A percentile compares a stretch with the other conserved stretches of the same genome.
Conservation (phyloP, 2,113 vertebrate genomes). For the Brienomyrus brachyistius region DNA sequence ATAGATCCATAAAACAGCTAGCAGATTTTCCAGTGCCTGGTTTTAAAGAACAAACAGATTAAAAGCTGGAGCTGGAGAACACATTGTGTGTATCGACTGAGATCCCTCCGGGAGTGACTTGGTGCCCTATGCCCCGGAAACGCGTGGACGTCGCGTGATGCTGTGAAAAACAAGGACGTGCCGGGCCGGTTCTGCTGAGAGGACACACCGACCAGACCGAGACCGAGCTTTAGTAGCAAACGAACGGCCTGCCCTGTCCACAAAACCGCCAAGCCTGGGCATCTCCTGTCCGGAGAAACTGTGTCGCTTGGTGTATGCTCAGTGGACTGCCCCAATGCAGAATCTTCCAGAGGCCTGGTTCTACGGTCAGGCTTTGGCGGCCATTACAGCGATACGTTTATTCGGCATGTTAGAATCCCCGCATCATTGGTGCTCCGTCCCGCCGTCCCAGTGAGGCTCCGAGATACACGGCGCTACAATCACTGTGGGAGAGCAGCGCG, state of each 20-base stretch:
- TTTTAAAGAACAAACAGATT: not conserved
- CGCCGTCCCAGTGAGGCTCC: not conserved
- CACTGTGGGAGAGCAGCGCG: conserved; percentile 15
- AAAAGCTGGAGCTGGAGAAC: not conserved
- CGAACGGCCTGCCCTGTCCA: not conserved
- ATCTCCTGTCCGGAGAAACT: not conserved
- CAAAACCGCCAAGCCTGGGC: not conserved
- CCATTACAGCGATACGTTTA: not conserved
- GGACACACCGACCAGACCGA: not conserved
- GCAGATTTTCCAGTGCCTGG: not conserved
- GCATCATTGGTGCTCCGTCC: not conserved
- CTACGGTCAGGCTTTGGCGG: not conserved
- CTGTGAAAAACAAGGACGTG: not conserved
- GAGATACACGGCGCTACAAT: conserved; percentile 26
- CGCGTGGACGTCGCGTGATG: not conserved
- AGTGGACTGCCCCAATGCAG: not conserved
- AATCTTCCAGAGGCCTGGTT: not conserved
- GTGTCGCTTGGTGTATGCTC: not conserved
- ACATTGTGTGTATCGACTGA: not conserved
- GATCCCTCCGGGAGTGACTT: not conserved
- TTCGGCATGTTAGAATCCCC: not conserved
- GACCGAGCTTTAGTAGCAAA: not conserved
- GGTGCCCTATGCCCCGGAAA: not conserved
- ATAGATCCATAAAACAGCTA: not conserved
- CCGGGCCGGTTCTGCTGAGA: not conserved